phyloP scores from a whole-genome alignment of 92 coral and sea anemone species.

The Ricordea florida region DNA sequence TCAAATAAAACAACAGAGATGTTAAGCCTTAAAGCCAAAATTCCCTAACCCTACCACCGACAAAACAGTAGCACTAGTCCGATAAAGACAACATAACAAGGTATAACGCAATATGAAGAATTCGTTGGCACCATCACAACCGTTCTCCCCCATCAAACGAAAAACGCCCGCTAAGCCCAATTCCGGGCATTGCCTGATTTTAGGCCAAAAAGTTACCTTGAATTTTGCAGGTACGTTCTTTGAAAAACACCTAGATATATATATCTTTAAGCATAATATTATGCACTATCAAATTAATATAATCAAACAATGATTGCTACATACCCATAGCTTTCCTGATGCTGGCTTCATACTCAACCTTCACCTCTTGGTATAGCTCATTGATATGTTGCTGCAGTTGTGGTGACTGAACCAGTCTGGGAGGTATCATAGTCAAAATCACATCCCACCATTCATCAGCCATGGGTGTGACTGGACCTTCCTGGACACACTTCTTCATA shows the following conservation, averaged over 20 bases:
- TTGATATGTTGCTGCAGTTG: slow-evolving; percentile 83
- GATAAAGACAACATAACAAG: too few relatives aligned
- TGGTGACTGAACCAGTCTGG: slow-evolving; percentile 86
- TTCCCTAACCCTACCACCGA: too few relatives aligned
- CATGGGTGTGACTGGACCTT: slow-evolving; percentile 99
- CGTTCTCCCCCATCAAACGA: not conserved
- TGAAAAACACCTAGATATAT: too few relatives aligned
- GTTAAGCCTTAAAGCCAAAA: too few relatives aligned
- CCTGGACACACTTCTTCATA: slow-evolving; percentile 96
- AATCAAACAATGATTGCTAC: not conserved
- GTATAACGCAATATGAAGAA: too few relatives aligned
- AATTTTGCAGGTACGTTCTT: too few relatives aligned
- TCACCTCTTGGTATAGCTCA: slow-evolving; percentile 85
- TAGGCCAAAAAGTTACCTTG: too few relatives aligned
- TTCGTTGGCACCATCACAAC: too few relatives aligned
- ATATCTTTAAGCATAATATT: not conserved
- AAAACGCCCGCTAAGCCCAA: too few relatives aligned
- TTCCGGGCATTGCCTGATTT: too few relatives aligned
- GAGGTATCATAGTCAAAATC: slow-evolving; percentile 93
- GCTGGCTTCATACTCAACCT: slow-evolving; percentile 94
- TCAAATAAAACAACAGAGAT: too few relatives aligned
- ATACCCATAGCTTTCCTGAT: slow-evolving; percentile 98
- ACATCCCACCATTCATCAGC: slow-evolving; percentile 97
- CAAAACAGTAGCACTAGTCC: too few relatives aligned
- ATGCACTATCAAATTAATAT: not conserved